Conservation (phyloP, 2,113 vertebrate species). For the Cryptotis parvus region DNA sequence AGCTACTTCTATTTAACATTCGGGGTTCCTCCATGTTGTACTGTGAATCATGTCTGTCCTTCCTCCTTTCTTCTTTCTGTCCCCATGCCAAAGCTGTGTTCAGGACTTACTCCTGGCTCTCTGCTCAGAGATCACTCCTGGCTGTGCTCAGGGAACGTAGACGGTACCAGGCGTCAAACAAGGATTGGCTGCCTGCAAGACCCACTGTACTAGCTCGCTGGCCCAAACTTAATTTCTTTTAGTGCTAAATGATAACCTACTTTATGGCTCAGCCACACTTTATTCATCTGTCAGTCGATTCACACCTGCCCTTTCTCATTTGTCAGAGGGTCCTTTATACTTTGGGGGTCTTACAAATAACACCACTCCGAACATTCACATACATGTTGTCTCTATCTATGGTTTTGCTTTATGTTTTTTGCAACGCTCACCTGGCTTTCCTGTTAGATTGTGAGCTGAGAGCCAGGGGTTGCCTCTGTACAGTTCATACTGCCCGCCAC, state of each 20-base stretch:
- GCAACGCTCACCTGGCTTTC: background rate
- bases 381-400: slow-evolving; percentile 32
- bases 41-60: background rate
- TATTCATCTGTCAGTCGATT: slow-evolving; percentile 18
- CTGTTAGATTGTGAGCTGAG: slow-evolving; percentile 31
- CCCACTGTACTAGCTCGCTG: too few relatives aligned
- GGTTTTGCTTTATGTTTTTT: slow-evolving; percentile 6
- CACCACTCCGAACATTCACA: slow-evolving; percentile 8
- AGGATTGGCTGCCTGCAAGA: too few relatives aligned
- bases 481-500: background rate
- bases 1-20: slow-evolving; percentile 37
- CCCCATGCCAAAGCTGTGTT: too few relatives aligned
- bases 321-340: background rate
- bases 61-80: too few relatives aligned
- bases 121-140: too few relatives aligned
- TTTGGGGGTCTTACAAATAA: slow-evolving; percentile 22
- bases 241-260: slow-evolving; percentile 44
- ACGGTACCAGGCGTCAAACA: too few relatives aligned
- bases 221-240: slow-evolving; percentile 34
- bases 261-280: slow-evolving; percentile 24
- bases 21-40: background rate
- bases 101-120: too few relatives aligned
- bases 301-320: background rate
- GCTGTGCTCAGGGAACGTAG: too few relatives aligned
- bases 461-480: background rate